Conservation (phyloP, 92 coral and sea anemone species). For the Anthopleura xanthogrammica region DNA sequence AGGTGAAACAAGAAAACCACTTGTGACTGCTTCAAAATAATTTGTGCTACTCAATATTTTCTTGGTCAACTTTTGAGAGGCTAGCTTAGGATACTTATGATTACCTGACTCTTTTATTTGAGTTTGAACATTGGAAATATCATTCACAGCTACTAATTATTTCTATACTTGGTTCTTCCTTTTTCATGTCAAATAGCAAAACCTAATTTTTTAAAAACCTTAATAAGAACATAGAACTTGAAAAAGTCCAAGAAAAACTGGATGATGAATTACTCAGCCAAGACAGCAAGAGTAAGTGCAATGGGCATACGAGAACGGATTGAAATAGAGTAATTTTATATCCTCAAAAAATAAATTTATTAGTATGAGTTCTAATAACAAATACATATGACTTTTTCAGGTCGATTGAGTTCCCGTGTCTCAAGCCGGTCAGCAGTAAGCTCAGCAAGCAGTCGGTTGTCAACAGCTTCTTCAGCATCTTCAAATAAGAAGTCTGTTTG, state of each 20-base stretch:
- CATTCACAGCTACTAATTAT: too few relatives aligned
- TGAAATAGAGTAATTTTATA: too few relatives aligned
- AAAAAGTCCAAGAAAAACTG: slow-evolving; percentile 60
- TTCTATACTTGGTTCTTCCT: too few relatives aligned
- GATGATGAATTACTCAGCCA: slow-evolving; percentile 77
- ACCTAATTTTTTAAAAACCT: neutral
- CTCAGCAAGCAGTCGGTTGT: slow-evolving; percentile 72
- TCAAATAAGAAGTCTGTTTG: slow-evolving; percentile 84
- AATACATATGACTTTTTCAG: slow-evolving; percentile 26
- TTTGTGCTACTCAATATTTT: too few relatives aligned
- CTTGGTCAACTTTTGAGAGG: too few relatives aligned
- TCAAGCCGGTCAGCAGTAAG: slow-evolving; percentile 88
- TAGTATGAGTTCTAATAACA: neutral
- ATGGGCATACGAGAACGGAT: neutral
- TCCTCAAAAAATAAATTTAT: neutral
- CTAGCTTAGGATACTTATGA: too few relatives aligned
- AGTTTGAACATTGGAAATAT: too few relatives aligned
- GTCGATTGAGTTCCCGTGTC: slow-evolving; percentile 90
- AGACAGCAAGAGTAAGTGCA: slow-evolving; percentile 76
- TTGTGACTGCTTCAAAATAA: too few relatives aligned
- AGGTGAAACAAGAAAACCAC: too few relatives aligned
- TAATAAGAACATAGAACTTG: slow-evolving; percentile 48
- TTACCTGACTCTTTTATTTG: too few relatives aligned
- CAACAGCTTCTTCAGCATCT: slow-evolving; percentile 50
- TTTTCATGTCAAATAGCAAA: too few relatives aligned